phyloP scores from a whole-genome alignment of 2,797 vertebrate genomes.

The Melanotaenia parkinsoni region DNA sequence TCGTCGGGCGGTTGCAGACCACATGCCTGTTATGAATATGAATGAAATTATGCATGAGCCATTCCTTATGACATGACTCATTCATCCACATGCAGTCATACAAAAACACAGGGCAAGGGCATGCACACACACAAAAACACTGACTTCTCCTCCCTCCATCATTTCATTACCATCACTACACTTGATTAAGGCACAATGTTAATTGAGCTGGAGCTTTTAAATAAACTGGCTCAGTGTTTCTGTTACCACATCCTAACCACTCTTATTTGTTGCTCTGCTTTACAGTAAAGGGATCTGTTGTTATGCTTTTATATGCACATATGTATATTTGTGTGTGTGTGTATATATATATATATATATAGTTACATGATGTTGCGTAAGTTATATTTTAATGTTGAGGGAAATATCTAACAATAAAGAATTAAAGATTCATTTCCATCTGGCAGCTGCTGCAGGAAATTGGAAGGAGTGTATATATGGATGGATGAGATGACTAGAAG shows the following conservation, averaged over 20 bases:
- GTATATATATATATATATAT: too few species aligned
- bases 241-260: conserved; percentile 16
- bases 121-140: conserved; percentile 33
- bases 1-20: conserved; percentile 70
- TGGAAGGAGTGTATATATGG: background rate
- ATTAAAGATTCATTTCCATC: background rate
- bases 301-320: conserved; percentile 3
- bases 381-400: background rate
- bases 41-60: conserved; percentile 81
- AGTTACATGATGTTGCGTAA: background rate
- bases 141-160: conserved; percentile 43
- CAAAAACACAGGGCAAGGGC: conserved; percentile 17
- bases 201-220: conserved; percentile 61
- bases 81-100: conserved; percentile 69
- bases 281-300: conserved; percentile 7
- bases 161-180: conserved; percentile 55
- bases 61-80: conserved; percentile 79
- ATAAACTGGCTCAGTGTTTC: conserved; percentile 52
- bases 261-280: conserved; percentile 7
- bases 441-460: background rate
- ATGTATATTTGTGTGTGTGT: too few species aligned
- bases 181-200: conserved; percentile 72
- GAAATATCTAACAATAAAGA: background rate
- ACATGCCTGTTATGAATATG: conserved; percentile 83
- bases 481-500: background rate